Base-by-base conservation (phyloP, 92 coral and sea anemone genomes). In the Zoanthus sansibaricus region DNA sequence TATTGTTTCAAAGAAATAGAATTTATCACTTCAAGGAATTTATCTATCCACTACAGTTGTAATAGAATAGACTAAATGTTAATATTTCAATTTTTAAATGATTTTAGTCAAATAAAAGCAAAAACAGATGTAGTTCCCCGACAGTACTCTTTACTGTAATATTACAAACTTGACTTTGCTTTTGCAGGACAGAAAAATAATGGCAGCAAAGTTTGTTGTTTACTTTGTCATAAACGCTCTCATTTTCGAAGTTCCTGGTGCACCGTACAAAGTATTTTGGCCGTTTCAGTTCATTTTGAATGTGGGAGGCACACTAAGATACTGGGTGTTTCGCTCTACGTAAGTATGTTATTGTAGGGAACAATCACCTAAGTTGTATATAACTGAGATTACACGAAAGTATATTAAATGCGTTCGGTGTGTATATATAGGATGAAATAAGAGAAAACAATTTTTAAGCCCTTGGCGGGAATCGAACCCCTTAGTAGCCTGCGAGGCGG, bases 271-370 rank as follows among this genome's bases (percentile, higher is more conserved):
- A 59, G 89, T 97, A 47, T 97, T 97, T 83, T 97, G 99, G 99
- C 99, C 99, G 31, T 97, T 97, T 79, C 99, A 95, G 94, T 91
- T 97, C 73, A 87, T 97, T 49, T 80, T 97, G 32, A 97, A 97
- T 83, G 99, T 97, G 62, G 32, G 75, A 2, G 99, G 98, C 49
- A 97, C 88, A 33, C 88, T 97, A 67, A 76, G 90, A 82, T 97
- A 97, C 72, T 97, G 99, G 99, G 96, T 97, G 9, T 97, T 91
- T 71, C 91, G 99, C 45, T 95, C 98, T n/a, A 97, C 98, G 99
- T 97, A 87, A 97, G 99, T 95, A 70, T 30, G 30, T 64, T 14
- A 83, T 86, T n/a, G 42, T 49, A 49, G 12, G 55, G 55, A 11
- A 49, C 7, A 49, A 37, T 37, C 42, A 37, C 42, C 4, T 37